A percentile compares a stretch with the other conserved stretches of the same genome.
phyloP scores from a whole-genome alignment of 2,888 invertebrate genomes.

The Macropis europaea region DNA sequence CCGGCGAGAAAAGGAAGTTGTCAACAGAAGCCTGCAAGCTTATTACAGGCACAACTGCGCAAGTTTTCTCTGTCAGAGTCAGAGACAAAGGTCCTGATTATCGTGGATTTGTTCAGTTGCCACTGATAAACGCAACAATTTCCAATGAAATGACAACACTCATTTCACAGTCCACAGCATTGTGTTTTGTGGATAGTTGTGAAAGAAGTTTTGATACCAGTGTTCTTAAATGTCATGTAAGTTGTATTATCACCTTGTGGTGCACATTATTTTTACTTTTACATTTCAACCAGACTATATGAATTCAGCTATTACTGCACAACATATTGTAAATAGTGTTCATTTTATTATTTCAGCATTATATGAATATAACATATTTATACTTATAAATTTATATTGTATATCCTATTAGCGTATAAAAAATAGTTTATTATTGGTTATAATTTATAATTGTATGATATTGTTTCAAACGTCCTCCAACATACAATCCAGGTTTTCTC shows the following conservation, averaged over 20 bases:
- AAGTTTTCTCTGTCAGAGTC: slow-evolving; percentile 86
- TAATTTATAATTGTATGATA: no score
- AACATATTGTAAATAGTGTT: neutral
- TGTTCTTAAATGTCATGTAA: slow-evolving; percentile 82
- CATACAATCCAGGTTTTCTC: no score
- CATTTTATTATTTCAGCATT: neutral
- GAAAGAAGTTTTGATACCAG: slow-evolving; percentile 82
- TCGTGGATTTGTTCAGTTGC: slow-evolving; percentile 86
- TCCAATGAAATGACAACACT: slow-evolving; percentile 77
- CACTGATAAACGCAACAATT: slow-evolving; percentile 73
- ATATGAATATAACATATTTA: neutral
- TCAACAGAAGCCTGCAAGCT: slow-evolving; percentile 86
- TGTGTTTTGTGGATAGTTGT: slow-evolving; percentile 83
- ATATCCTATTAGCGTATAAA: no score
- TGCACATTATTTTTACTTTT: no score
- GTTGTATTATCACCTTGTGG: slow-evolving; percentile 49
- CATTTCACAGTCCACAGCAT: slow-evolving; percentile 78
- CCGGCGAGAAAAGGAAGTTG: slow-evolving; percentile 81
- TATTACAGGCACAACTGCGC: slow-evolving; percentile 83
- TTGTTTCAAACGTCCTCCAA: no score
- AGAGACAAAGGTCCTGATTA: slow-evolving; percentile 86
- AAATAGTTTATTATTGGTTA: no score
- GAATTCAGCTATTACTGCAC: no score
- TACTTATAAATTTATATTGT: no score
- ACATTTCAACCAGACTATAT: no score